Conservation (phyloP, 2,888 invertebrate species). For the Nemotelus pantherinus region DNA sequence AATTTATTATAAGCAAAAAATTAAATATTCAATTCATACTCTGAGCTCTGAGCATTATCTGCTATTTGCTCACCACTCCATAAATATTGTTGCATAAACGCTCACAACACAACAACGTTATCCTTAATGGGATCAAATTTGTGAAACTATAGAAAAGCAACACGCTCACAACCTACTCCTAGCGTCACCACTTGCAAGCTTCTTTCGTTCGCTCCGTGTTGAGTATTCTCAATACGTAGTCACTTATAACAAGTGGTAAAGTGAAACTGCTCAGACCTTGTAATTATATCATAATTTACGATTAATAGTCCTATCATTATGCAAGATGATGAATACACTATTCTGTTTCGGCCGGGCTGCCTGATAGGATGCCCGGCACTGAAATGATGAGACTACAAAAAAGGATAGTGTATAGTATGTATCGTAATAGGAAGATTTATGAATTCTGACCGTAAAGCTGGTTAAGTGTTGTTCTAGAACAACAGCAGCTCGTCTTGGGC, state of each 20-base stretch:
- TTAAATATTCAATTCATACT: too few species aligned
- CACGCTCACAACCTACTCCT: too few species aligned
- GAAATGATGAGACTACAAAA: conserved; percentile 33
- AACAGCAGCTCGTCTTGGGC: too few species aligned
- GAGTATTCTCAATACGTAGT: conserved; percentile 5
- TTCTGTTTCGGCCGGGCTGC: conserved; percentile 2
- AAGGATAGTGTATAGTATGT: conserved; percentile 1
- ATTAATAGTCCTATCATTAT: conserved; percentile 39
- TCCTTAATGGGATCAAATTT: conserved; percentile 36
- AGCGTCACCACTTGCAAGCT: too few species aligned
- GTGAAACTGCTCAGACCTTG: conserved; percentile 5
- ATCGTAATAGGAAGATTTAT: conserved; percentile 32
- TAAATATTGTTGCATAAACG: conserved; percentile 22
- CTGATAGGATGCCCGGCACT: neutral
- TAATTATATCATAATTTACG: conserved; percentile 40
- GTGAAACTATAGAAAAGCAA: neutral
- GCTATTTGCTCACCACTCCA: neutral
- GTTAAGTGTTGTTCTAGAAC: neutral
- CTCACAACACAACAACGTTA: conserved; percentile 9
- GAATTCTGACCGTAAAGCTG: conserved; percentile 15
- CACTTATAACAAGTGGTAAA: conserved; percentile 15
- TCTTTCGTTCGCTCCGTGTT: neutral
- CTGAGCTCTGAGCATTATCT: too few species aligned
- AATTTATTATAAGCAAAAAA: too few species aligned
- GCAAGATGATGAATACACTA: conserved; percentile 33